Conservation (phyloP, 2,888 invertebrate species). For the Acleris laterana region DNA sequence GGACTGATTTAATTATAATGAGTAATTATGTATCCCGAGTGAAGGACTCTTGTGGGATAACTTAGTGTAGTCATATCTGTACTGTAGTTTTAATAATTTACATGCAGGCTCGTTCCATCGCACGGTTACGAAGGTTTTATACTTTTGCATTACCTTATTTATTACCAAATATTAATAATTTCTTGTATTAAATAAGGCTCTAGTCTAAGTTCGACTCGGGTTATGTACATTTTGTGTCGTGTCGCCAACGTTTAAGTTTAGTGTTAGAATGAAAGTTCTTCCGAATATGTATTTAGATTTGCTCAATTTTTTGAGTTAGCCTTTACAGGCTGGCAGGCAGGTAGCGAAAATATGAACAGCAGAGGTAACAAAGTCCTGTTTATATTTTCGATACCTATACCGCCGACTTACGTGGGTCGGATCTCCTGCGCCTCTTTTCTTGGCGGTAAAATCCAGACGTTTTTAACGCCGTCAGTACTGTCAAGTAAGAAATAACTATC, state of each 20-base stretch:
- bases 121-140: conserved; percentile 36
- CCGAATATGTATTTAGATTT: conserved; percentile 29
- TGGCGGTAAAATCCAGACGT: too few relatives aligned
- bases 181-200: conserved; percentile 33
- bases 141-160: conserved; percentile 38
- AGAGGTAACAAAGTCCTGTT: conserved; percentile 11
- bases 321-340: not conserved
- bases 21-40: conserved; percentile 25
- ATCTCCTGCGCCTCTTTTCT: not conserved
- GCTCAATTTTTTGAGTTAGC: conserved; percentile 36
- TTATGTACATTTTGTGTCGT: conserved; percentile 5
- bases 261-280: conserved; percentile 20
- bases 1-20: conserved; percentile 32
- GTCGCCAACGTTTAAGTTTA: conserved; percentile 10
- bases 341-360: too few relatives aligned
- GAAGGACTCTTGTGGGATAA: conserved; percentile 14
- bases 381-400: not conserved
- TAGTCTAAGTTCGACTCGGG: conserved; percentile 30
- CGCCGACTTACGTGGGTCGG: not conserved
- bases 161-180: conserved; percentile 36
- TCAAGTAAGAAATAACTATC: too few relatives aligned
- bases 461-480: too few relatives aligned
- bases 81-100: conserved; percentile 30
- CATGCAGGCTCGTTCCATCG: conserved; percentile 33
- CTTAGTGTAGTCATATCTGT: conserved; percentile 18